Evolutionary conservation across 2,888 invertebrate species (phyloP), one percentile per base, ranked within the genome.

Genomic region (Neoascia interrupta): DNA sequence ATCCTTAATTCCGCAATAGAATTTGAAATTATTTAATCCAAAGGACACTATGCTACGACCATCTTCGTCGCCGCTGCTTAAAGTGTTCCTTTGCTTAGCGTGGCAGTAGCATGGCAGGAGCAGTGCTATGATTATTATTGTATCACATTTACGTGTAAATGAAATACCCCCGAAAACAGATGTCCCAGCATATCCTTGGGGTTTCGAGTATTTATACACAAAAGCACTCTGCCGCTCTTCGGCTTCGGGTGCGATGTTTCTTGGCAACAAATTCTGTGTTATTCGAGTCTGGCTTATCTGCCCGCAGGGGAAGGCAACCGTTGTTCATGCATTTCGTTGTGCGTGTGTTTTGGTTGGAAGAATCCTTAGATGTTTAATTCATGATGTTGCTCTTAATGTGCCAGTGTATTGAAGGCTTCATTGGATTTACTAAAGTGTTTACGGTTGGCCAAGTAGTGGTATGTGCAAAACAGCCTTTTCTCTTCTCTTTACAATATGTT

Each of bases 281-380:
- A 47, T 36, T 70, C 43, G 58, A 58, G 36, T 56, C 23, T 10
- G 31, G 8, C 31, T n/a, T 31, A n/a, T 31, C 2, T 6, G 31
- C 3, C 26, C 26, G 8, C 8, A 5, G 26, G 26, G 26, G 26
- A 26, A 26, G 8, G 31, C n/a, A n/a, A n/a, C n/a, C n/a, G n/a
- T n/a, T n/a, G n/a, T n/a, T n/a, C n/a, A n/a, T 45, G 31, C 66
- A 51, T 49, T 72, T 28, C 36, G 18, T 45, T 64, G 36, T 61
- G 3, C 23, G 49, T 79, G 34, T 66, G 47, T 43, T 16, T 28
- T 28, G 26, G 13, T 39, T 31, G 19, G 16, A n/a, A 56, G 31
- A 39, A 79, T 79, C 66, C 79, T 66, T 66, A 79, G 79, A 79
- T 79, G 79, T 79, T 79, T 79, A 79, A 79, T 79, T 72, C 79